Evolutionary conservation across 2,797 vertebrate genomes (phyloP).

Genomic region (Rhabdomys pumilio): DNA sequence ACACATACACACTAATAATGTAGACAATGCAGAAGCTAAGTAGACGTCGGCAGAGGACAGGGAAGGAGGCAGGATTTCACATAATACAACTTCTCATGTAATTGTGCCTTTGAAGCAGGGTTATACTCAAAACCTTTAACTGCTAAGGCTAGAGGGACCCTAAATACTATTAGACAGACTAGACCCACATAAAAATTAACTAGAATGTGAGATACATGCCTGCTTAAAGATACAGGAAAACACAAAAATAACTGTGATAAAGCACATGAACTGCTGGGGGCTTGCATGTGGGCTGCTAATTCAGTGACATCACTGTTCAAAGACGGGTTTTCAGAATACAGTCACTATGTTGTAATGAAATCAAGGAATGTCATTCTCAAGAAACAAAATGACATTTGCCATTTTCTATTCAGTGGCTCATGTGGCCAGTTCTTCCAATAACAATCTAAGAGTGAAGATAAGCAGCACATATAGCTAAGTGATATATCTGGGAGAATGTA

Average conservation of each 20-base stretch:
- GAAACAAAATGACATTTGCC: slow-evolving; percentile 3
- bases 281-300: neutral
- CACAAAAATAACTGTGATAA: slow-evolving; percentile 2
- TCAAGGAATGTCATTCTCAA: neutral
- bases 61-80: neutral
- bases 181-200: slow-evolving; percentile 53
- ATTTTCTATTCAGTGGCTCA: slow-evolving; percentile 26
- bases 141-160: neutral
- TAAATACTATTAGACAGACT: slow-evolving; percentile 23
- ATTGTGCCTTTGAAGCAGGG: slow-evolving; percentile 12
- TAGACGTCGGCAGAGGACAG: neutral
- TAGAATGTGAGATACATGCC: neutral
- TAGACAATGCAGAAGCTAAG: neutral
- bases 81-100: slow-evolving; percentile 11
- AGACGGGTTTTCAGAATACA: neutral
- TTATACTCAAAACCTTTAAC: slow-evolving; percentile 49
- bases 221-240: neutral
- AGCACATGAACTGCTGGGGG: neutral
- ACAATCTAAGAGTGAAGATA: neutral
- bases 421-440: too few species aligned
- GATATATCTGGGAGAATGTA: neutral
- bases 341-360: neutral
- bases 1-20: neutral
- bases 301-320: neutral
- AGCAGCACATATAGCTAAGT: neutral